A percentile compares a stretch with the other conserved stretches of the same genome.
These are phyloP conservation scores for Malurus melanocephalus DNA, from an alignment of 2,113 vertebrate species.

Conservation along the genomic window DNA sequence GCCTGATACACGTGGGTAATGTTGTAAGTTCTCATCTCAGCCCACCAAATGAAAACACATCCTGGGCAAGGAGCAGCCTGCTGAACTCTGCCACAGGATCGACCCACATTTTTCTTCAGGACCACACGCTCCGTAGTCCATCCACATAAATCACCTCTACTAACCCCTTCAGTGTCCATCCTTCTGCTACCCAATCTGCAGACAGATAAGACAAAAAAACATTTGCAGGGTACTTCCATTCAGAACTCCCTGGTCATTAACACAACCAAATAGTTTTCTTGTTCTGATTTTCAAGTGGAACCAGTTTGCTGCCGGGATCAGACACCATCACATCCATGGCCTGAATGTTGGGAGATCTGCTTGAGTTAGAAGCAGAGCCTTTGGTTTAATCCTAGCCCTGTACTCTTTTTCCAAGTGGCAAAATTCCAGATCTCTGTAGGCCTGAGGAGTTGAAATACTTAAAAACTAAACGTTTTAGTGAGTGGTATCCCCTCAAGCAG, in stretches of 20 bases:
- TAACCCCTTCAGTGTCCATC: not conserved
- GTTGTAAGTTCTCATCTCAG: not conserved
- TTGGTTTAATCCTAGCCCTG: not conserved
- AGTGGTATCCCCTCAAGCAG: not conserved
- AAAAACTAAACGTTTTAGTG: not conserved
- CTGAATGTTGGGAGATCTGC: rapidly evolving
- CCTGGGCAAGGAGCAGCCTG: not conserved
- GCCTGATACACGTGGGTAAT: not conserved
- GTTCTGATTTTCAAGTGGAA: not conserved
- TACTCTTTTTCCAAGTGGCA: not conserved
- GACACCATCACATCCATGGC: not conserved
- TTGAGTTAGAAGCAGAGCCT: not conserved
- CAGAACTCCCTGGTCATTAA: not conserved
- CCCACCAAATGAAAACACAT: not conserved
- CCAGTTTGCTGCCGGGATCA: not conserved
- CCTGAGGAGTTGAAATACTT: not conserved
- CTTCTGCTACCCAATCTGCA: not conserved
- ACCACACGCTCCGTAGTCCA: rapidly evolving
- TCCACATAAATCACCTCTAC: not conserved
- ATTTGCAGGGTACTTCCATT: not conserved
- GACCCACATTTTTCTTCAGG: not conserved
- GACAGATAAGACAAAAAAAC: not conserved
- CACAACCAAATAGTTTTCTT: not conserved
- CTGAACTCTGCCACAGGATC: not conserved
- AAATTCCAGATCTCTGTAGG: not conserved